Evolutionary conservation across 2,888 invertebrate genomes (phyloP), one percentile per base, ranked within the genome.

Genomic region (Acrobasis suavella): DNA sequence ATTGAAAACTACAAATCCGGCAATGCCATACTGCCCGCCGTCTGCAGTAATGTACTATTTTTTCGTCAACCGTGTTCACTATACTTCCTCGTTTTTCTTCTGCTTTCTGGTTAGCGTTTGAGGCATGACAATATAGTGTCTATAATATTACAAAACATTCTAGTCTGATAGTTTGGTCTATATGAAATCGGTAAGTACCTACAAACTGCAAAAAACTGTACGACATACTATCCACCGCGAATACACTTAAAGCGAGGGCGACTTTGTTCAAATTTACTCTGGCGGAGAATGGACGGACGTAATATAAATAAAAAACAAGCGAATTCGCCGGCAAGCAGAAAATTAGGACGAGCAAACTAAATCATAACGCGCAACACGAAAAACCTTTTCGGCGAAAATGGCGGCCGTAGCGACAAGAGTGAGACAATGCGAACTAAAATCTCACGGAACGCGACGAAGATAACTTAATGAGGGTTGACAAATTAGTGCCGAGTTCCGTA

Each of bases 391-490:
- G 58, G 71, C 71, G 74, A 69, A 70, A 73, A 72, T 69, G 70
- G 67, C 64, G 63, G 58, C 63, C 62, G 42, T 55, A 64, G 64
- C 64, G 65, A 66, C 67, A 61, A 65, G 58, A 71, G 67, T 66
- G 76, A 73, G 72, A 76, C 75, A 75, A 75, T 70, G 71, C 58
- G 71, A 80, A 78, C 81, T 81, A 78, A 80, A 81, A 80, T 77
- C 77, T 78, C 81, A 71, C 75, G 77, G 72, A 81, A 82, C 69
- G 74, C 78, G 73, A 72, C 72, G 63, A 75, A 83, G 82, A 86
- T 85, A 84, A 77, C 80, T 77, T 86, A 85, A 86, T 85, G 83
- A 83, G 84, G 80, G 83, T 83, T 82, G 85, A 85, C 84, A 84
- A 86, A 86, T 86, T 85, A 84, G 83, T 80, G 78, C 78, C 65